These are phyloP conservation scores for Pseudocheirus occidentalis DNA, from an alignment of 2,797 vertebrate species.

Conservation along the genomic window DNA sequence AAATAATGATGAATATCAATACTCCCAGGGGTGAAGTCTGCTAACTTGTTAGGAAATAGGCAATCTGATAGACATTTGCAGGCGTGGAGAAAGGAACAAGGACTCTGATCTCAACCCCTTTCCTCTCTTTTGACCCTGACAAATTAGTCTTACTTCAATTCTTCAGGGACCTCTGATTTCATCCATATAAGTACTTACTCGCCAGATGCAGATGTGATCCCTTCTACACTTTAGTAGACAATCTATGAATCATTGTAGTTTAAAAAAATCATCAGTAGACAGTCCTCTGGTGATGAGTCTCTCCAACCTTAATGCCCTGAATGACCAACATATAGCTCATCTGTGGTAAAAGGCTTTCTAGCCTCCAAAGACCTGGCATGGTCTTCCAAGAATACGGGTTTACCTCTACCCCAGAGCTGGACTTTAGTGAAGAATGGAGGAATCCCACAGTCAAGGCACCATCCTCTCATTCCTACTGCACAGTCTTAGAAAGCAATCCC, in stretches of 20 bases:
- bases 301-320: background rate
- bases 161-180: background rate
- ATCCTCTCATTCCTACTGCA: background rate
- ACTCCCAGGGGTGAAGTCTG: background rate
- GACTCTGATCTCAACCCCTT: background rate
- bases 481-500: background rate
- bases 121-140: background rate
- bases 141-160: background rate
- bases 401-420: background rate
- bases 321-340: background rate
- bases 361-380: background rate
- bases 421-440: background rate
- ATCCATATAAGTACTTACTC: background rate
- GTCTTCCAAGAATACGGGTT: background rate
- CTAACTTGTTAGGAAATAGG: background rate
- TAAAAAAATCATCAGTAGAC: background rate
- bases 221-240: background rate
- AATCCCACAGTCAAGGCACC: background rate
- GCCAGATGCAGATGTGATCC: background rate
- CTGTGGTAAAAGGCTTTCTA: background rate
- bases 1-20: background rate
- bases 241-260: background rate
- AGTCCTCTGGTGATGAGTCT: background rate
- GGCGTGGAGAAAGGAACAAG: background rate
- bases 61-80: background rate